Evolutionary conservation across 92 coral and sea anemone genomes (phyloP).

Genomic region (Actinernus sp.): DNA sequence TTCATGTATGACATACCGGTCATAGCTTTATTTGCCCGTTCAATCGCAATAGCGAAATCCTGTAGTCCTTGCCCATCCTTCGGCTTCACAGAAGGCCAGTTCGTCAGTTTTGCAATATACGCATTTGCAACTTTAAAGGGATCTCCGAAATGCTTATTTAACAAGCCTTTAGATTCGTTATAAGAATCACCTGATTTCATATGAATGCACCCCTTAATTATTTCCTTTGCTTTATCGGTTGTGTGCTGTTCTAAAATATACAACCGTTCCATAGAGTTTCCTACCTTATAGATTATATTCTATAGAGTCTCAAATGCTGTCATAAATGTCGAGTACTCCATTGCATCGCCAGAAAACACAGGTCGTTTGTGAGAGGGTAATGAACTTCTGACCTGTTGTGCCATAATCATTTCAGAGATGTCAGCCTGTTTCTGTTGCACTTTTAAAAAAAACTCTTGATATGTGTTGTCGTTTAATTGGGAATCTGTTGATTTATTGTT

Average conservation of each 20-base stretch:
- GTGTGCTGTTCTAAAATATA: constrained; percentile 73
- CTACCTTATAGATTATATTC: constrained; percentile 68
- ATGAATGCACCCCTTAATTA: constrained; percentile 62
- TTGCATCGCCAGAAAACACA: constrained; percentile 63
- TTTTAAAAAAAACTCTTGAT: constrained; percentile 52
- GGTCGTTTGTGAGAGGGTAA: constrained; percentile 68
- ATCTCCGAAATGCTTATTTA: constrained; percentile 69
- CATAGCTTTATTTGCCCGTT: constrained; percentile 68
- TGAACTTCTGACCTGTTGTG: constrained; percentile 63
- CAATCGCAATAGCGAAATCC: constrained; percentile 45
- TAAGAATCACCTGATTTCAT: constrained; percentile 48
- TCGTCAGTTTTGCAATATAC: constrained; percentile 39
- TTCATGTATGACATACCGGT: constrained; percentile 51
- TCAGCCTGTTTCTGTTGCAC: constrained; percentile 61
- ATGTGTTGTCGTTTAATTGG: too few species aligned
- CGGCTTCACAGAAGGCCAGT: constrained; percentile 62
- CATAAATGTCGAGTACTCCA: constrained; percentile 69
- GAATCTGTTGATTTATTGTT: too few species aligned
- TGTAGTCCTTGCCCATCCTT: constrained; percentile 67
- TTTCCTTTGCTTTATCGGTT: constrained; percentile 54
- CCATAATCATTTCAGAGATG: constrained; percentile 56
- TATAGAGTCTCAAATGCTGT: constrained; percentile 66
- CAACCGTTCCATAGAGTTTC: constrained; percentile 43
- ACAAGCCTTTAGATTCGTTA: constrained; percentile 47
- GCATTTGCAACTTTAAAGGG: constrained; percentile 72